Conservation (phyloP, 2,113 vertebrate genomes). For the Prochilodus magdalenae region DNA sequence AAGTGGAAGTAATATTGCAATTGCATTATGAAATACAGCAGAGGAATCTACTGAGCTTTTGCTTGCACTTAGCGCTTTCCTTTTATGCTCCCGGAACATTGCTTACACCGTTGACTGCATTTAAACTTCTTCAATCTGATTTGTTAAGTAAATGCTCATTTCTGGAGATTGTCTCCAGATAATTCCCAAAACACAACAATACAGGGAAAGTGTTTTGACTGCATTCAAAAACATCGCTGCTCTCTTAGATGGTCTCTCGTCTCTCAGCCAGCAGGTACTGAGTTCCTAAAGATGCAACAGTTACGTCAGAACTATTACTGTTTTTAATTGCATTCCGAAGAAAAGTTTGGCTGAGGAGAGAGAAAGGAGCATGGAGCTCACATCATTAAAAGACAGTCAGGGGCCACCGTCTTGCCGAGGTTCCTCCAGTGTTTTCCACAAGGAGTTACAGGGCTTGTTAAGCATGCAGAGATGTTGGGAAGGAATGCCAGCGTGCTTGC, state of each 20-base stretch:
- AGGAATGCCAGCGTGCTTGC: constrained; percentile 1
- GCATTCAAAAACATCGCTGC: neutral
- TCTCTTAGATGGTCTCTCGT: neutral
- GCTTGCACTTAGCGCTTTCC: constrained; percentile 32
- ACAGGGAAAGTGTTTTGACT: neutral
- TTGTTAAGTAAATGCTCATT: constrained; percentile 39
- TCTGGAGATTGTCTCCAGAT: constrained; percentile 23
- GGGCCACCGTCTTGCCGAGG: neutral
- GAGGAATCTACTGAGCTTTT: constrained; percentile 24
- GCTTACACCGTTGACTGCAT: constrained; percentile 47
- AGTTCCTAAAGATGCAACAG: neutral
- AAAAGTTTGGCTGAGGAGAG: constrained; percentile 2
- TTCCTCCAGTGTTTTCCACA: constrained; percentile 23
- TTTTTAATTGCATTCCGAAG: constrained; percentile 18
- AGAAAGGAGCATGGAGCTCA: neutral
- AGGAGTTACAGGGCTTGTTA: constrained; percentile 11
- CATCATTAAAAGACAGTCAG: constrained; percentile 19
- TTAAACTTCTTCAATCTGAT: constrained; percentile 39
- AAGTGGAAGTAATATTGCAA: constrained; percentile 47
- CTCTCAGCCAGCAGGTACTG: neutral
- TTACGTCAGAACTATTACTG: constrained; percentile 22
- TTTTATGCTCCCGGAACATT: constrained; percentile 36
- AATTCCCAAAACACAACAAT: neutral
- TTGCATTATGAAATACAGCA: constrained; percentile 46
- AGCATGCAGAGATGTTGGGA: constrained; percentile 18